These are phyloP conservation scores for Bubo bubo DNA, from an alignment of 2,113 vertebrate genomes.

Conservation along the genomic window DNA sequence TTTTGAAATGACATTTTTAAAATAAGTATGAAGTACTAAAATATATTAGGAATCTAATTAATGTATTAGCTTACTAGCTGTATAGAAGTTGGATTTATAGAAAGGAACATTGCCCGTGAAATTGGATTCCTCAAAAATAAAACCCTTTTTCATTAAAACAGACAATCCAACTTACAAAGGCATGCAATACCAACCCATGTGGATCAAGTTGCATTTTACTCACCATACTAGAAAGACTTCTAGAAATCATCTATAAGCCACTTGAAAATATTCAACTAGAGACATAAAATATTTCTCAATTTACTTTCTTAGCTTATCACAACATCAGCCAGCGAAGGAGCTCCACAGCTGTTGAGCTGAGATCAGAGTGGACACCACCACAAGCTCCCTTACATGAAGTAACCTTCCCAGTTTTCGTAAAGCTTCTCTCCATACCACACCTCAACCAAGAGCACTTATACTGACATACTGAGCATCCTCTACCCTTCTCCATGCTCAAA, in stretches of 20 bases:
- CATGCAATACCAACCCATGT: fast-evolving
- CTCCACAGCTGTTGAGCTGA: background rate
- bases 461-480: background rate
- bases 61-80: background rate
- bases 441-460: background rate
- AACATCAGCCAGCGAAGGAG: background rate
- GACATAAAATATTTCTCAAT: background rate
- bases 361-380: background rate
- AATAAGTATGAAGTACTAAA: background rate
- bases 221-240: background rate
- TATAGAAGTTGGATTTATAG: background rate
- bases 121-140: background rate
- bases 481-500: background rate
- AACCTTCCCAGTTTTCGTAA: background rate
- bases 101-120: background rate
- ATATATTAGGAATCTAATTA: background rate
- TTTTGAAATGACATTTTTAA: background rate
- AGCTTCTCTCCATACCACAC: background rate
- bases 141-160: background rate
- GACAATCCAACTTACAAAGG: background rate
- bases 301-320: background rate
- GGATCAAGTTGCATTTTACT: background rate
- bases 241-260: conserved; percentile 2
- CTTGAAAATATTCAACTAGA: background rate
- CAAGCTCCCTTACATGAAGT: background rate